Conservation (phyloP, 2,797 vertebrate species). For the Salarias fasciatus region DNA sequence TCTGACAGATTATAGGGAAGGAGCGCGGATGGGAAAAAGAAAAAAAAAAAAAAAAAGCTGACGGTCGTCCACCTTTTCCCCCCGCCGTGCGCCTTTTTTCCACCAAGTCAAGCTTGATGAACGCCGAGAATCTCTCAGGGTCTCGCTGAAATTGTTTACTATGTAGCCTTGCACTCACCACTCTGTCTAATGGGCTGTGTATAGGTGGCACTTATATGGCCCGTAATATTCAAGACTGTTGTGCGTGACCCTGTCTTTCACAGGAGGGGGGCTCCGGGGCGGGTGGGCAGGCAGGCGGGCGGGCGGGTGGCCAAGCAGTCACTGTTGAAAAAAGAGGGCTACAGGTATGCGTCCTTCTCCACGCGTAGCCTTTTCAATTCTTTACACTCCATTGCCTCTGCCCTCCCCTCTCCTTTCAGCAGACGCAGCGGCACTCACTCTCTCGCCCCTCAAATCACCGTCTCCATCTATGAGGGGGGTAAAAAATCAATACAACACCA, state of each 20-base stretch:
- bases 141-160: conserved; percentile 68
- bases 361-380: conserved; percentile 72
- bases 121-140: conserved; percentile 64
- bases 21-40: conserved; percentile 57
- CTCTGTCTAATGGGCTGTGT: conserved; percentile 76
- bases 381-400: conserved; percentile 72
- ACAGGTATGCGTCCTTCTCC: conserved; percentile 73
- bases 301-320: conserved; percentile 30
- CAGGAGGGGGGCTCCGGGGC: background rate
- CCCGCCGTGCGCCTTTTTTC: conserved; percentile 20
- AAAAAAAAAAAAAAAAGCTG: no score
- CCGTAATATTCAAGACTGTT: conserved; percentile 54
- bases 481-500: conserved; percentile 81
- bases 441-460: conserved; percentile 71
- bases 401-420: conserved; percentile 65
- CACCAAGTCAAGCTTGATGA: conserved; percentile 51
- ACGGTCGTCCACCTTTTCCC: conserved; percentile 42
- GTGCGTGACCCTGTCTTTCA: conserved; percentile 64
- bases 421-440: conserved; percentile 65
- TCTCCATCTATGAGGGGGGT: conserved; percentile 72
- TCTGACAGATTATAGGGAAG: conserved; percentile 71
- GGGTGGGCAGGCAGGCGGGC: background rate
- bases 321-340: conserved; percentile 35
- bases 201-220: conserved; percentile 61
- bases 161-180: conserved; percentile 41